Conservation (phyloP, 2,888 invertebrate species). For the Callinectes sapidus region DNA sequence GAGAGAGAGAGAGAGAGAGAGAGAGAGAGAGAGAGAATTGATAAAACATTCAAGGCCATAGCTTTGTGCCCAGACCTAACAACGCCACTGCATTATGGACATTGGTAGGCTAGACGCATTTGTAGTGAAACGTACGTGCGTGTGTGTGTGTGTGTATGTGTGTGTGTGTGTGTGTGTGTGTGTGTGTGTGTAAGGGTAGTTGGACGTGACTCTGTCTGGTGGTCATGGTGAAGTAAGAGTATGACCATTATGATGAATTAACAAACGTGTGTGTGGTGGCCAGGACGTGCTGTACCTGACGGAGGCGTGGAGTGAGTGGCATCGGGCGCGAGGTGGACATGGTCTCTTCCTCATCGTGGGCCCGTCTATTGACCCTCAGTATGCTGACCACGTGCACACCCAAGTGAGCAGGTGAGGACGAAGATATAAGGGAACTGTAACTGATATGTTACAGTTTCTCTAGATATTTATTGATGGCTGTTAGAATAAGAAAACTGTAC, state of each 20-base stretch:
- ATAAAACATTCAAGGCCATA: background rate
- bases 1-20: background rate
- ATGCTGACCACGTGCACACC: constrained; percentile 34
- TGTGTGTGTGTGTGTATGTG: constrained; percentile 35
- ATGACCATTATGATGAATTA: background rate
- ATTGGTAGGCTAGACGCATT: background rate
- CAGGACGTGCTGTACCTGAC: constrained; percentile 60
- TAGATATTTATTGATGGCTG: background rate
- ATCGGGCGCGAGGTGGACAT: background rate
- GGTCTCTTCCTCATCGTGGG: constrained; percentile 45
- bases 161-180: constrained; percentile 39
- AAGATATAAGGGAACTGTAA: background rate
- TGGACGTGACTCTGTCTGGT: background rate
- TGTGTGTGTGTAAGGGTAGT: background rate
- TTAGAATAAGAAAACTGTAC: background rate
- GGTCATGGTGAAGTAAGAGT: background rate
- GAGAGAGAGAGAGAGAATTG: background rate
- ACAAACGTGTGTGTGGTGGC: background rate
- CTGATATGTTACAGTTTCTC: background rate
- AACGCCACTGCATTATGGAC: no score
- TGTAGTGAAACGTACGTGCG: background rate
- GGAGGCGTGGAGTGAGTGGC: constrained; percentile 59
- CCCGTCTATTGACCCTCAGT: constrained; percentile 42
- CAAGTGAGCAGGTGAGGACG: constrained; percentile 39
- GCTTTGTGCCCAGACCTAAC: no score